Evolutionary conservation across 2,113 vertebrate genomes (phyloP).

Genomic region (Hippocampus mohnikei): DNA sequence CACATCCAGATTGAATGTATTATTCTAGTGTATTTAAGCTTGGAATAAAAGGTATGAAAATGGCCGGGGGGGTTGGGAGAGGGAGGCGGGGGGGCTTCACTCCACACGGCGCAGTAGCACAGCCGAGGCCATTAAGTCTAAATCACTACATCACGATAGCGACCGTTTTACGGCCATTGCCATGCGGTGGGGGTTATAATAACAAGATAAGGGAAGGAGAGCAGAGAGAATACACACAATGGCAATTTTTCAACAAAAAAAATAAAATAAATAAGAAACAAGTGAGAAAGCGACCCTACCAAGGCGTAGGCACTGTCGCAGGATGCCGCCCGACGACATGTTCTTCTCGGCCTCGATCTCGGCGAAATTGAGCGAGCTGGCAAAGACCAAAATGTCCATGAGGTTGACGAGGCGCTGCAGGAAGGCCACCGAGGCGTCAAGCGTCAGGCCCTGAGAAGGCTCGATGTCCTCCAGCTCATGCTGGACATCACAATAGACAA

Average conservation of each 20-base stretch:
- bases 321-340: conserved; percentile 94
- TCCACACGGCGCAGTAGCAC: not conserved
- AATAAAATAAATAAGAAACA: not conserved
- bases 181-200: conserved; percentile 69
- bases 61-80: conserved; percentile 25
- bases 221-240: conserved; percentile 20
- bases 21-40: conserved; percentile 44
- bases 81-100: conserved; percentile 7
- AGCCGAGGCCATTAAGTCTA: conserved; percentile 66
- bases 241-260: conserved; percentile 1
- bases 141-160: conserved; percentile 65
- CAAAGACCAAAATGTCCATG: conserved; percentile 94
- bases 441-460: conserved; percentile 86
- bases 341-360: conserved; percentile 99
- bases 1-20: not conserved
- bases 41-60: conserved; percentile 50
- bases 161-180: conserved; percentile 65
- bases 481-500: conserved; percentile 54
- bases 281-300: conserved; percentile 65
- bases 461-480: conserved; percentile 94
- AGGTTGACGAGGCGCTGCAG: conserved; percentile 90
- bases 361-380: conserved; percentile 93
- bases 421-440: conserved; percentile 90
- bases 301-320: conserved; percentile 91
- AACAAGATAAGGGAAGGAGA: conserved; percentile 67